A percentile compares a stretch with the other conserved stretches of the same genome.
These are phyloP conservation scores for Tarsius wallacei DNA, from an alignment of 2,797 vertebrate genomes.

Conservation along the genomic window DNA sequence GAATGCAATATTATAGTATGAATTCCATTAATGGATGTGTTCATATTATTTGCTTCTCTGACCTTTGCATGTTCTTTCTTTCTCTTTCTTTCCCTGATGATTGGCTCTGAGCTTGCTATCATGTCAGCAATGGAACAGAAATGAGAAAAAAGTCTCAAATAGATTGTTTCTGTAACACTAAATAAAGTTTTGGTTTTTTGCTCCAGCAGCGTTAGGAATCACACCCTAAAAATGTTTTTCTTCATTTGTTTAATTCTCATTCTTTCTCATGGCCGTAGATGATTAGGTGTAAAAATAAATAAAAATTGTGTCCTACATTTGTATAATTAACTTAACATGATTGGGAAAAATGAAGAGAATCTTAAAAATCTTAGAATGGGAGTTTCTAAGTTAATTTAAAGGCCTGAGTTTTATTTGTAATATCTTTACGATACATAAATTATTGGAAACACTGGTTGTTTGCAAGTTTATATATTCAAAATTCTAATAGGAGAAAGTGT, in stretches of 20 bases:
- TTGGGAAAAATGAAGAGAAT: neutral
- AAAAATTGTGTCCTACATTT: neutral
- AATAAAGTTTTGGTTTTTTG: neutral
- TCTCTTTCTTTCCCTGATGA: neutral
- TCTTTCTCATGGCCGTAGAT: neutral
- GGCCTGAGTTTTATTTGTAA: neutral
- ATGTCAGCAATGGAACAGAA: neutral
- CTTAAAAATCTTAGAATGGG: neutral
- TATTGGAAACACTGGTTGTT: neutral
- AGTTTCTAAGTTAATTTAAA: neutral
- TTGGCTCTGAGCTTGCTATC: neutral
- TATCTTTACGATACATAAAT: neutral
- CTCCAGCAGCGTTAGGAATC: neutral
- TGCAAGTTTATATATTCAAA: constrained; percentile 7
- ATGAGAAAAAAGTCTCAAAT: neutral
- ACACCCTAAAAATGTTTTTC: neutral
- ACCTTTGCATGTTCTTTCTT: neutral
- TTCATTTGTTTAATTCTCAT: constrained; percentile 18
- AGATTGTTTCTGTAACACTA: neutral
- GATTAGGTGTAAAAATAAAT: neutral
- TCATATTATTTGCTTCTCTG: neutral
- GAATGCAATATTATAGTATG: neutral
- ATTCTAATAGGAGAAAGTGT: constrained; percentile 22
- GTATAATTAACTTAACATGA: neutral
- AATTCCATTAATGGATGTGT: neutral